Base-by-base conservation (phyloP, 1,140 invertebrate species). In the Melitaea cinxia region DNA sequence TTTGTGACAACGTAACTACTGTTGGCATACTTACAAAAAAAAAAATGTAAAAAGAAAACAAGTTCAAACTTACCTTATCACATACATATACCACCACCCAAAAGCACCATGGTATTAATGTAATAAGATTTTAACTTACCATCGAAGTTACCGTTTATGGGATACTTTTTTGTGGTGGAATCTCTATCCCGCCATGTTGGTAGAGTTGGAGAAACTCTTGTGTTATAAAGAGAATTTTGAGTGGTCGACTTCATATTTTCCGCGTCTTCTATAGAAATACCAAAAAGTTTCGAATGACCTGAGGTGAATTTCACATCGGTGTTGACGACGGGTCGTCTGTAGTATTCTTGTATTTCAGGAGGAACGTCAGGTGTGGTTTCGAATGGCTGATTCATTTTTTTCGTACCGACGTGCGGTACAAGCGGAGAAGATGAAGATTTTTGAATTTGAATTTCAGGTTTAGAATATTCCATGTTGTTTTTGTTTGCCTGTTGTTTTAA, bases 231-330 rank as follows among this genome's bases (percentile, higher is more conserved):
- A 21, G 91, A 86, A 39, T 89, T 88, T 62, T 91, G 91, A 1
- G 91, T 92, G 33, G 91, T 80, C 26, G 91, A 85, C 78, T 91
- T 80, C 87, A 92, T 78, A 65, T 81, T 89, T 59, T 91, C 89
- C 42, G 92, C 92, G 66, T 93, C 92, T 72, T 93, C 93, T 21
- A 93, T 92, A 57, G 92, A 92, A 35, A 93, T 89, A 33, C 92
- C 93, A 64, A 93, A 93, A 39, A 92, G 86, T 67, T 93, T 93
- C 65, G 93, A 93, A 80, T 93, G 93, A 9, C 93, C 93, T 14
- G 93, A 93, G 10, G 92, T 93, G 65, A 93, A 93, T 26, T 90
- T 88, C 45, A 91, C 80, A 14, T 83, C 74, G 12, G 55, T 45
- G 39, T 75, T 73, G 28, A 59, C 19, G 6, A 70, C 69, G 2